A percentile compares a stretch with the other conserved stretches of the same genome.
Evolutionary conservation across 2,888 invertebrate genomes (phyloP).

Genomic region (Cylindroiulus punctatus): DNA sequence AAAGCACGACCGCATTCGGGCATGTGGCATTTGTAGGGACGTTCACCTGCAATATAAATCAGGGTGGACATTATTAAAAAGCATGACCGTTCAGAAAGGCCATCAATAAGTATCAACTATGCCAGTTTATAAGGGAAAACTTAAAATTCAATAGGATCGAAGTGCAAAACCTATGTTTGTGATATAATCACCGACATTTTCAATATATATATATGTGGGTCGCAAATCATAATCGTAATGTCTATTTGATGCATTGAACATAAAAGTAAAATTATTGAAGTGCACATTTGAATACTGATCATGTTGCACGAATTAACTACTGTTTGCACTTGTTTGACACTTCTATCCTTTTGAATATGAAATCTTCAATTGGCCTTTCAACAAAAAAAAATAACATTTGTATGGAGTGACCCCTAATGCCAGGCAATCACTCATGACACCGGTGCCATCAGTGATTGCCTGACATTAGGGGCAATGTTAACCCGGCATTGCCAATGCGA

Average conservation of each 20-base stretch:
- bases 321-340: too few species aligned
- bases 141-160: too few species aligned
- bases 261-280: too few species aligned
- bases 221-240: too few species aligned
- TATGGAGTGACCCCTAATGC: too few species aligned
- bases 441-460: not conserved
- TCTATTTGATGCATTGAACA: too few species aligned
- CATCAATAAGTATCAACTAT: not conserved
- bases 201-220: too few species aligned
- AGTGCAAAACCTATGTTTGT: too few species aligned
- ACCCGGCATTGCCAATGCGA: not conserved
- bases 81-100: not conserved
- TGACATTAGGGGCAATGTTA: not conserved
- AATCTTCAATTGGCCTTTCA: not conserved
- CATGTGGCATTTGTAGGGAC: conserved; percentile 96
- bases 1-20: conserved; percentile 96
- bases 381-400: not conserved
- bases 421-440: not conserved
- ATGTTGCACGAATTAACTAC: too few species aligned
- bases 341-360: too few species aligned
- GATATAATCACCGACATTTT: too few species aligned
- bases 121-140: not conserved
- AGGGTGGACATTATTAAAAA: not conserved
- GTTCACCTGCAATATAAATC: conserved; percentile 77
- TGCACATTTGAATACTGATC: too few species aligned